These are phyloP conservation scores for Erythrolamprus reginae DNA, from an alignment of 2,113 vertebrate genomes.

Conservation along the genomic window DNA sequence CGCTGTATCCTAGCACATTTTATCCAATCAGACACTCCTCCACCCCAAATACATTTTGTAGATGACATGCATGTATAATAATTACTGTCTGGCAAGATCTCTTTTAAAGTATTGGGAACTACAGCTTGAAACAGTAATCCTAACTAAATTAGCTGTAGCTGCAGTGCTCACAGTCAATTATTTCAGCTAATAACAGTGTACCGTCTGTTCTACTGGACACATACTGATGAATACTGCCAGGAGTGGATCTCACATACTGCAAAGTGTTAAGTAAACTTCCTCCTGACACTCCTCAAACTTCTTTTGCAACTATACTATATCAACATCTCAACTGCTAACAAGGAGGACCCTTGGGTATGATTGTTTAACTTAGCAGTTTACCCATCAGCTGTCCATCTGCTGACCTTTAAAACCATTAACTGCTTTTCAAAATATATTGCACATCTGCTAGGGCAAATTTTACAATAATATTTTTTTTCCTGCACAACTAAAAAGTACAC, in stretches of 20 bases:
- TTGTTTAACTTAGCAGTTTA: background rate
- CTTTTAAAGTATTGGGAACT: background rate
- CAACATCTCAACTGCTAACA: background rate
- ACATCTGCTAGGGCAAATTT: background rate
- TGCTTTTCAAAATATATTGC: background rate
- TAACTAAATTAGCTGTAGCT: slow-evolving; percentile 7
- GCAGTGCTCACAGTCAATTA: background rate
- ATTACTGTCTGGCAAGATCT: slow-evolving; percentile 4
- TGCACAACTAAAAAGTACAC: background rate
- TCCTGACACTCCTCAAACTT: background rate
- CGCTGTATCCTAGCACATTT: background rate
- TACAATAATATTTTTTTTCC: background rate
- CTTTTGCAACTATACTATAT: background rate
- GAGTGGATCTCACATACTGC: background rate
- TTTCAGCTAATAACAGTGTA: slow-evolving; percentile 13
- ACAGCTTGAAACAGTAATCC: slow-evolving; percentile 3
- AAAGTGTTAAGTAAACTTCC: slow-evolving; percentile 3
- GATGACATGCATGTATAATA: slow-evolving; percentile 4
- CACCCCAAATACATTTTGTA: slow-evolving; percentile 24
- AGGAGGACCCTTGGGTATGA: background rate
- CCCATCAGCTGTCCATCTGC: background rate
- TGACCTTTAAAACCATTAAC: slow-evolving; percentile 3
- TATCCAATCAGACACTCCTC: background rate
- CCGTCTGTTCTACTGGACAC: background rate
- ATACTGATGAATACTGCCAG: background rate